Evolutionary conservation across 2,113 vertebrate species (phyloP).

Genomic region (Puma concolor): DNA sequence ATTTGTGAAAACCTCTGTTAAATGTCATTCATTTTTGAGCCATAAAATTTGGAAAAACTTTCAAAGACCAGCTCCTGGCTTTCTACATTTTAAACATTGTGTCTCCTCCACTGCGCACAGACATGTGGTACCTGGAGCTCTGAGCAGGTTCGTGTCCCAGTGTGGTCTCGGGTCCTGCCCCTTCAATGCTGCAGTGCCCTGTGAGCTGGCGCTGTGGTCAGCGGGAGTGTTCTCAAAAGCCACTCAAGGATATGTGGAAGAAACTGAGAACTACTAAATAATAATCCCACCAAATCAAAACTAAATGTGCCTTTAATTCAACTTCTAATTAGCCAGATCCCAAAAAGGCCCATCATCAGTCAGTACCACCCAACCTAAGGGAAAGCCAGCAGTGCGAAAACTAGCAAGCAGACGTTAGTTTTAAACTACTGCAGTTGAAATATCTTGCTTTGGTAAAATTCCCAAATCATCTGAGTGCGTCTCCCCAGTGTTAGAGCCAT

Average conservation of each 20-base stretch:
- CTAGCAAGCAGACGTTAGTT: neutral
- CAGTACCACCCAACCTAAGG: neutral
- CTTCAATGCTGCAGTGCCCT: neutral
- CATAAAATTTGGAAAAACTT: neutral
- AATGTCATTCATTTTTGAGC: neutral
- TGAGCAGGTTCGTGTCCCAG: neutral
- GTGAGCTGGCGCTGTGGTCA: neutral
- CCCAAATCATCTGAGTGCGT: neutral
- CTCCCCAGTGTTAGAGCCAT: neutral
- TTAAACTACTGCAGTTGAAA: neutral
- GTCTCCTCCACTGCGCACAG: neutral
- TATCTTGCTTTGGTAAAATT: neutral
- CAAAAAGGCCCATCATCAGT: neutral
- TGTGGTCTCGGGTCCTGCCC: neutral
- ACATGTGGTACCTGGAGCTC: neutral
- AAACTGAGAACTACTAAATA: neutral
- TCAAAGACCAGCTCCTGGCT: neutral
- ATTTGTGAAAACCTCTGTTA: neutral
- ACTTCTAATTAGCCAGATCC: neutral
- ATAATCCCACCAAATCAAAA: neutral
- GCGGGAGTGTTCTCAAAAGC: neutral
- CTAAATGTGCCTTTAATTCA: neutral
- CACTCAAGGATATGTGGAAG: neutral
- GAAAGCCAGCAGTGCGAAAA: neutral
- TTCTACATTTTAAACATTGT: neutral